Percentiles rank a stretch among this genome's conserved stretches.
Conservation (phyloP, 2,888 invertebrate genomes). For the Lingula anatina region DNA sequence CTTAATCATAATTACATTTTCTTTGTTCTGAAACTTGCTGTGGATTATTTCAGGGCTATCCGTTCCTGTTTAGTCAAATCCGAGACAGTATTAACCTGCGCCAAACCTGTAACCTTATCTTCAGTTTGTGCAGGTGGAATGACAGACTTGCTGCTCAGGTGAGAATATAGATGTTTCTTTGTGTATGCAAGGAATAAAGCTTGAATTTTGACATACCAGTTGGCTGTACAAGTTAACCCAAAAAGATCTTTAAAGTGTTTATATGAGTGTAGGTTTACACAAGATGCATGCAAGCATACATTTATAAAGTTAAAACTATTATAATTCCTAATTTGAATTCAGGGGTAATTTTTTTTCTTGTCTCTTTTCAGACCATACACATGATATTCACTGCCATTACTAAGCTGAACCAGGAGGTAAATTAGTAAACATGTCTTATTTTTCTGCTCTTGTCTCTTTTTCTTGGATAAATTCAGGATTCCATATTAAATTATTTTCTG, state of each 20-base stretch:
- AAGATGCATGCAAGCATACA: not conserved
- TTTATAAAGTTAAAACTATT: not conserved
- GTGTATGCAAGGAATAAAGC: too few species aligned
- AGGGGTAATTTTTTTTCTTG: conserved; percentile 1
- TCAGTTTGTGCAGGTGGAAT: conserved; percentile 86
- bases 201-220: not conserved
- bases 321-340: too few species aligned
- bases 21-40: not conserved
- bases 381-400: conserved; percentile 89
- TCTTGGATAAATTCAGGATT: too few species aligned
- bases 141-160: conserved; percentile 81
- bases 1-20: not conserved
- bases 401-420: conserved; percentile 76
- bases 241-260: not conserved
- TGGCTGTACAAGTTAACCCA: not conserved
- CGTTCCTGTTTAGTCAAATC: conserved; percentile 90
- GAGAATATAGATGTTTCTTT: too few species aligned
- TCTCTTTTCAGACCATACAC: conserved; percentile 62
- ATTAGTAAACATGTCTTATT: too few species aligned
- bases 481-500: not conserved
- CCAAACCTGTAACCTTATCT: conserved; percentile 85
- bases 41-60: conserved; percentile 66
- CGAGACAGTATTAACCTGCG: conserved; percentile 87
- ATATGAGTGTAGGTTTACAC: not conserved
- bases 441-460: too few species aligned